Evolutionary conservation across 37 sponge, comb jelly and placozoan genomes (phyloP).

Genomic region (Aphrocallistes beatrix): DNA sequence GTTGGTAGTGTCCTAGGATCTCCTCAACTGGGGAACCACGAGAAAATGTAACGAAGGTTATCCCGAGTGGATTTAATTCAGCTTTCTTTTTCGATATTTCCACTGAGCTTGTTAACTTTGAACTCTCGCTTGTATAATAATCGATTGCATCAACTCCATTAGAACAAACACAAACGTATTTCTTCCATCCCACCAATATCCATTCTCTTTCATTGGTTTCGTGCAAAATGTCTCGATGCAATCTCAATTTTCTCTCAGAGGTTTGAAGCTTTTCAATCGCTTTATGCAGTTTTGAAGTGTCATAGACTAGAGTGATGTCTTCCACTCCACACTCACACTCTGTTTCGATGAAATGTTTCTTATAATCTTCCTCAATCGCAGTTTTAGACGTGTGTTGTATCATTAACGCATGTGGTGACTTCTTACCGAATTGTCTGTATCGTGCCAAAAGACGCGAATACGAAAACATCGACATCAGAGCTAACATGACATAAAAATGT

Average conservation of each 20-base stretch:
- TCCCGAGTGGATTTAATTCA: neutral
- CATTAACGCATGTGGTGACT: neutral
- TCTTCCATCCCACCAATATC: slow-evolving; percentile 14
- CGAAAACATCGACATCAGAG: neutral
- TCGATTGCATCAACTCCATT: neutral
- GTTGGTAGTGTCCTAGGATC: neutral
- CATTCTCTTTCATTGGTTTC: slow-evolving; percentile 12
- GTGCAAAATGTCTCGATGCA: neutral
- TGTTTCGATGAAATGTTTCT: neutral
- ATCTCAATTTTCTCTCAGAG: neutral
- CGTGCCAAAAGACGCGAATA: neutral
- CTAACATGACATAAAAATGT: neutral
- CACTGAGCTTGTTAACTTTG: neutral
- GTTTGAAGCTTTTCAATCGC: neutral
- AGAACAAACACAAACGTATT: neutral
- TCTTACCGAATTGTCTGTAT: neutral
- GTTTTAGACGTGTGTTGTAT: neutral
- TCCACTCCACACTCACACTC: neutral
- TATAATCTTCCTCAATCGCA: neutral
- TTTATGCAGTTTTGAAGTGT: neutral
- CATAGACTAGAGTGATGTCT: neutral
- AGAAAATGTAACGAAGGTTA: neutral
- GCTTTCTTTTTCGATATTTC: neutral
- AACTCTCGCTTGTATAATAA: neutral
- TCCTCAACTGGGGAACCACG: neutral